A percentile compares a stretch with the other conserved stretches of the same genome.
Conservation (phyloP, 2,113 vertebrate species). For the Xyrauchen texanus region DNA sequence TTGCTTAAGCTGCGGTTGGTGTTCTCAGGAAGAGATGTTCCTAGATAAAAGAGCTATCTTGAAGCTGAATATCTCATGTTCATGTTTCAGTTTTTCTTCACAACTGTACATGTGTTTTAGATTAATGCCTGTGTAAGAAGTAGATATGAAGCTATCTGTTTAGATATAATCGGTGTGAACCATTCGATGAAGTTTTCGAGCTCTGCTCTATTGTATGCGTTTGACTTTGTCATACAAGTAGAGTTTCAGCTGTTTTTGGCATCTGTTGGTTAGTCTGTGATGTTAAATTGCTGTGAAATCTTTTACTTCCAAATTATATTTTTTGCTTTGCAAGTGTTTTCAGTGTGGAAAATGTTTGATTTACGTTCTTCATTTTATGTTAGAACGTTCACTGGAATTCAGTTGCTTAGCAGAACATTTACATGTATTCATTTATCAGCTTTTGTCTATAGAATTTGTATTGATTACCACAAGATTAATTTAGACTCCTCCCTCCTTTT, state of each 20-base stretch:
- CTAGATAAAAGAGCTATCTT: slow-evolving; percentile 9
- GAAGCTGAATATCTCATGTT: background rate
- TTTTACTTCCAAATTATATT: too few relatives aligned
- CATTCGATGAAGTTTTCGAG: background rate
- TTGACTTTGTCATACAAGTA: background rate
- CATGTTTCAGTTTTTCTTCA: background rate
- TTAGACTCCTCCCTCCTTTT: too few relatives aligned
- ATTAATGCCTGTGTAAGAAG: background rate
- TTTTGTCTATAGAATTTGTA: too few relatives aligned
- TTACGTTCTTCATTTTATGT: too few relatives aligned
- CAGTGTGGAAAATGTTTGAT: too few relatives aligned
- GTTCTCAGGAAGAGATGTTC: slow-evolving; percentile 6
- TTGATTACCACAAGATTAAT: too few relatives aligned
- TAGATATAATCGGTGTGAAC: background rate
- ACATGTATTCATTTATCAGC: too few relatives aligned
- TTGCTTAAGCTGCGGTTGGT: background rate
- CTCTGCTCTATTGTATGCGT: background rate
- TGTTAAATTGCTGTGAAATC: too few relatives aligned
- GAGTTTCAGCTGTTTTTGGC: background rate
- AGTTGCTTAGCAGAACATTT: too few relatives aligned
- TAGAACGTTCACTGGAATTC: too few relatives aligned
- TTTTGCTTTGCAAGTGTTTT: too few relatives aligned
- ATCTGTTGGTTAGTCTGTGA: too few relatives aligned
- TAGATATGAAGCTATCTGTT: background rate
- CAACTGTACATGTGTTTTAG: background rate